A percentile compares a stretch with the other conserved stretches of the same genome.
Conservation (phyloP, 2,113 vertebrate species). For the Dicentrarchus labrax region DNA sequence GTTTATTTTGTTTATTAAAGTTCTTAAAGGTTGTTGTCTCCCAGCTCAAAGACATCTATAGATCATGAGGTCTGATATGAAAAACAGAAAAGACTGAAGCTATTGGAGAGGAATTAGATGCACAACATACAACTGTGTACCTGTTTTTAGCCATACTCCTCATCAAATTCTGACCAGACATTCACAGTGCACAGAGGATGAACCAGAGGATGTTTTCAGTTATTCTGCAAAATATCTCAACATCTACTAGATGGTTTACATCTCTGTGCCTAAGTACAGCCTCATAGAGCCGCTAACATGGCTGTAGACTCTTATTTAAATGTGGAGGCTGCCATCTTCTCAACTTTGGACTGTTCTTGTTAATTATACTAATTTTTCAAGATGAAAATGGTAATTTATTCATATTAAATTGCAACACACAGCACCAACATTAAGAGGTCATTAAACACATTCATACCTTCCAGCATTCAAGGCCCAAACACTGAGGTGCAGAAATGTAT, state of each 20-base stretch:
- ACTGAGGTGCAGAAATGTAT: slow-evolving; percentile 9
- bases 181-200: not conserved
- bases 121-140: not conserved
- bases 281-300: not conserved
- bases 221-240: not conserved
- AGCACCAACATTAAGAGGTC: not conserved
- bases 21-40: no score
- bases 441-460: slow-evolving; percentile 19
- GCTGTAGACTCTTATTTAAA: not conserved
- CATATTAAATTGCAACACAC: slow-evolving; percentile 7
- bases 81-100: not conserved
- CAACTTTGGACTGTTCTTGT: not conserved
- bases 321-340: not conserved
- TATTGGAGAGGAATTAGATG: not conserved
- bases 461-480: not conserved
- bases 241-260: not conserved
- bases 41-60: not conserved
- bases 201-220: no score
- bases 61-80: not conserved
- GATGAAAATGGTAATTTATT: slow-evolving; percentile 2
- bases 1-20: no score
- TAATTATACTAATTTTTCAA: not conserved
- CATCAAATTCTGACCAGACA: not conserved
- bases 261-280: not conserved
- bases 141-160: no score